Percentiles rank a stretch among this genome's conserved stretches.
These are phyloP conservation scores for Chaetodon auriga DNA, from an alignment of 2,113 vertebrate genomes.

Conservation along the genomic window DNA sequence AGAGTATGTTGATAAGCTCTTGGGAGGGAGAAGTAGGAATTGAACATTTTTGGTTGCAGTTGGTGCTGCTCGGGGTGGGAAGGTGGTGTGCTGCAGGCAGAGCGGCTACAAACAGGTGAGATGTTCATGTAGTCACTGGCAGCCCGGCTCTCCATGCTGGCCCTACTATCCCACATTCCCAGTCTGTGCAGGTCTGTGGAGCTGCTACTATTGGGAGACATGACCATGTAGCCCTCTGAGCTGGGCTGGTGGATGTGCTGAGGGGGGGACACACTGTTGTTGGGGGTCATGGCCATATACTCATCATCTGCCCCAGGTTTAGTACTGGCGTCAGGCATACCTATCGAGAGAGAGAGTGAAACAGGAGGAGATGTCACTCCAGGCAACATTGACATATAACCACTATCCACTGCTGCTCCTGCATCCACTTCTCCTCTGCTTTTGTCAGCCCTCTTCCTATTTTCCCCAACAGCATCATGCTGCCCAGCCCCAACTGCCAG, in stretches of 20 bases:
- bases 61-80: constrained; percentile 82
- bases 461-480: constrained; percentile 53
- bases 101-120: constrained; percentile 84
- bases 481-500: constrained; percentile 54
- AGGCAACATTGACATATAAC: constrained; percentile 87
- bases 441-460: constrained; percentile 71
- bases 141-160: constrained; percentile 77
- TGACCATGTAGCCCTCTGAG: constrained; percentile 86
- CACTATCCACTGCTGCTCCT: constrained; percentile 73
- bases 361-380: constrained; percentile 82
- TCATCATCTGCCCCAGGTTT: constrained; percentile 80
- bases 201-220: constrained; percentile 86
- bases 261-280: constrained; percentile 84
- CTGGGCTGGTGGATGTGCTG: constrained; percentile 80
- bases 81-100: constrained; percentile 81
- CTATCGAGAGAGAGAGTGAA: constrained; percentile 80
- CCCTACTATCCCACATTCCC: constrained; percentile 78
- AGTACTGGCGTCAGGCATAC: constrained; percentile 63
- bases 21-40: constrained; percentile 85
- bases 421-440: constrained; percentile 55
- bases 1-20: constrained; percentile 84
- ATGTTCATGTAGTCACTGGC: constrained; percentile 88
- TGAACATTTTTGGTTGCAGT: constrained; percentile 83
- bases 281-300: constrained; percentile 87
- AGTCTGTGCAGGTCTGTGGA: constrained; percentile 82